phyloP scores from a whole-genome alignment of 2,797 vertebrate species.

The Oreochromis mossambicus region DNA sequence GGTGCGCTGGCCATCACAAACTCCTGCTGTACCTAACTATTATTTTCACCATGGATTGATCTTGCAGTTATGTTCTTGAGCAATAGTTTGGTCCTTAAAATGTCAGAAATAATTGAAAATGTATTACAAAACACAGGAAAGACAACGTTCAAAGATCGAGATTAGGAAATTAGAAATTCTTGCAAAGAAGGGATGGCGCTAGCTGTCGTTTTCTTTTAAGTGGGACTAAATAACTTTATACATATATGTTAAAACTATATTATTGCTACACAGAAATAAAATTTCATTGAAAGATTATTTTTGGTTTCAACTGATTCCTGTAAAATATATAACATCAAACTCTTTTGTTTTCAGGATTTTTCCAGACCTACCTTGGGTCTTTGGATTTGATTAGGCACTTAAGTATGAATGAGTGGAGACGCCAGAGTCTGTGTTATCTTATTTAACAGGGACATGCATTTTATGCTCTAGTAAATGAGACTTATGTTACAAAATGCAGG shows the following conservation, averaged over 20 bases:
- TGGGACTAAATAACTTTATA: neutral
- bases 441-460: no score
- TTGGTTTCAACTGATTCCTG: no score
- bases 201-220: neutral
- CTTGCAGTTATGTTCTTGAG: neutral
- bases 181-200: neutral
- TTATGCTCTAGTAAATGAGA: neutral
- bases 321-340: no score
- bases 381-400: no score
- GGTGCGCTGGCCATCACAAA: neutral
- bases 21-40: neutral
- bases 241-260: neutral
- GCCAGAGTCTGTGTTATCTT: no score
- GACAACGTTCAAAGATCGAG: neutral
- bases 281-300: no score
- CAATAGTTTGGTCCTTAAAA: neutral
- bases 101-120: neutral
- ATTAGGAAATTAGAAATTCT: neutral
- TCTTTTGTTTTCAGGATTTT: no score
- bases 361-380: no score
- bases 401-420: no score
- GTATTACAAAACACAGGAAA: neutral
- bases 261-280: neutral
- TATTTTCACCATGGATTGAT: neutral
- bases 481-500: neutral